phyloP scores from a whole-genome alignment of 1,140 invertebrate genomes.

The Hycleus cichorii region DNA sequence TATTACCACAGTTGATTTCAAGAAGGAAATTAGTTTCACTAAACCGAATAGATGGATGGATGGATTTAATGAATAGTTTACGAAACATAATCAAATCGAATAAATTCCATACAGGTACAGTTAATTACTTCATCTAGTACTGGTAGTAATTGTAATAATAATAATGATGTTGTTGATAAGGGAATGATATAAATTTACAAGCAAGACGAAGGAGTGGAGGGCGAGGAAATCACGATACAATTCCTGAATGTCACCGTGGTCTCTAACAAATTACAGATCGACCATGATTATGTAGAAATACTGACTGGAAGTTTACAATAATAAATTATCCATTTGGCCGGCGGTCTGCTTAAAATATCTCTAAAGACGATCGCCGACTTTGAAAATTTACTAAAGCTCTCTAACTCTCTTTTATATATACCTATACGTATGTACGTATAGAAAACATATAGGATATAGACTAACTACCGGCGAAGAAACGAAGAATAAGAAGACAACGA shows the following conservation, averaged over 20 bases:
- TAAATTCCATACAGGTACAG: too few relatives aligned
- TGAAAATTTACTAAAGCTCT: slow-evolving; percentile 19
- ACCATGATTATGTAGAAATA: slow-evolving; percentile 20
- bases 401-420: too few relatives aligned
- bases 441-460: too few relatives aligned
- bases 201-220: too few relatives aligned
- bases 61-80: not conserved
- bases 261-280: slow-evolving; percentile 14
- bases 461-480: not conserved
- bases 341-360: slow-evolving; percentile 21
- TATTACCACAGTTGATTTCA: not conserved
- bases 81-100: not conserved
- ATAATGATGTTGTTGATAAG: too few relatives aligned
- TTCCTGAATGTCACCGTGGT: slow-evolving; percentile 7
- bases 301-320: slow-evolving; percentile 18
- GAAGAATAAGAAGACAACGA: not conserved
- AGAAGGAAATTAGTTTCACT: not conserved
- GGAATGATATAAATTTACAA: not conserved
- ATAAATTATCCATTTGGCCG: slow-evolving; percentile 24
- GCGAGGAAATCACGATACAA: not conserved
- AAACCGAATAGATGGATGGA: not conserved
- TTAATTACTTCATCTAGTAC: too few relatives aligned
- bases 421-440: too few relatives aligned
- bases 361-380: slow-evolving; percentile 22
- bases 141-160: too few relatives aligned